Evolutionary conservation across 37 sponge, comb jelly and placozoan species (phyloP).

Genomic region (Haliclona indistincta): DNA sequence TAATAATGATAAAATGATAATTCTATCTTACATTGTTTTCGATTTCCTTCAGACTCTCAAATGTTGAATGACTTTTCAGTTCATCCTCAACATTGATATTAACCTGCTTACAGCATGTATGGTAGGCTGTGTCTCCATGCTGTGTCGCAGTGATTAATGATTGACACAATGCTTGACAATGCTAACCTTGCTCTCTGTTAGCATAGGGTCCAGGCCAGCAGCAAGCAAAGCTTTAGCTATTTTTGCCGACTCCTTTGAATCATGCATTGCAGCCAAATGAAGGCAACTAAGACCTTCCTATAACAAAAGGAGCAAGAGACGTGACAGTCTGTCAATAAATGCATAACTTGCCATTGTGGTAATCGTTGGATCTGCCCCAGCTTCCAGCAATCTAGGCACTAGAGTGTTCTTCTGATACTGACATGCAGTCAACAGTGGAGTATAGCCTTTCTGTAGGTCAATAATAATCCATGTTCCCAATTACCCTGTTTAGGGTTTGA

Average conservation of each 20-base stretch:
- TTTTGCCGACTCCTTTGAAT: conserved; percentile 35
- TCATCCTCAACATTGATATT: too few species aligned
- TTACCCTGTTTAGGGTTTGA: not conserved
- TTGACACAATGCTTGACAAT: too few species aligned
- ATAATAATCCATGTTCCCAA: not conserved
- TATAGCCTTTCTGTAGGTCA: conserved; percentile 30
- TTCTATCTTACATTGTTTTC: too few species aligned
- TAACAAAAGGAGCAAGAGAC: not conserved
- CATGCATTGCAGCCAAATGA: conserved; percentile 65
- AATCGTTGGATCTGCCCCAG: not conserved
- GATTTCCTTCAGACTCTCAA: too few species aligned
- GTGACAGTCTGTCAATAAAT: not conserved
- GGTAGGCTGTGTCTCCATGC: too few species aligned
- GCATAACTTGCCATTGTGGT: not conserved
- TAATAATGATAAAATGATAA: too few species aligned
- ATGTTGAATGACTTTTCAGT: too few species aligned
- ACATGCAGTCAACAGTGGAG: conserved; percentile 50
- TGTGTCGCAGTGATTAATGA: too few species aligned
- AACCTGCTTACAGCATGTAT: too few species aligned
- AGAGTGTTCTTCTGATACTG: conserved; percentile 19
- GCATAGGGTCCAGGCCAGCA: too few species aligned
- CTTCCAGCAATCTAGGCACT: conserved; percentile 6
- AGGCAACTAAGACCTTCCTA: conserved; percentile 43
- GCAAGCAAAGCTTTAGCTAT: too few species aligned
- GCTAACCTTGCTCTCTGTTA: too few species aligned